Evolutionary conservation across 2,888 invertebrate genomes (phyloP).

Genomic region (Unio pictorum): DNA sequence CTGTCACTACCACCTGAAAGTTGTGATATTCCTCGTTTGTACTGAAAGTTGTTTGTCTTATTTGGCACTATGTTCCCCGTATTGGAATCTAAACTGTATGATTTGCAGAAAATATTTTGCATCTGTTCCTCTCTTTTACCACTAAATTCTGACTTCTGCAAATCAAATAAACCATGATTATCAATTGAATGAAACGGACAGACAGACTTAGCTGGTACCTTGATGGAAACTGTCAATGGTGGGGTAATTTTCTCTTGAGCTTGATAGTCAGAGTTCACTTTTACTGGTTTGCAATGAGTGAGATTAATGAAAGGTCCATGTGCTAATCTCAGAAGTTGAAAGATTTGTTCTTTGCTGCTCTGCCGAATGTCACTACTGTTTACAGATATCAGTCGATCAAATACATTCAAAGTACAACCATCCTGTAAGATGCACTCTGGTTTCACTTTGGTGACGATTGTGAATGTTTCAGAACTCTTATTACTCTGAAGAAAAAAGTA

Average conservation of each 20-base stretch:
- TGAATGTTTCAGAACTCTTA: slow-evolving; percentile 8
- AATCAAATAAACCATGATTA: too few species aligned
- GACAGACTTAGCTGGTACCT: not conserved
- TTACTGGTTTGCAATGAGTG: too few species aligned
- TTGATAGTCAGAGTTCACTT: not conserved
- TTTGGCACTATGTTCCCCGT: too few species aligned
- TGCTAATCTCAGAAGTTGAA: slow-evolving; percentile 8
- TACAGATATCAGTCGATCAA: slow-evolving; percentile 21
- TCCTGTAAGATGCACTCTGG: slow-evolving; percentile 8
- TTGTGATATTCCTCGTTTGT: too few species aligned
- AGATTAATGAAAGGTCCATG: not conserved
- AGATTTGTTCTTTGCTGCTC: slow-evolving; percentile 6
- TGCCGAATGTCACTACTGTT: slow-evolving; percentile 10
- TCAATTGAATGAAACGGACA: too few species aligned
- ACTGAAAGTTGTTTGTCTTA: too few species aligned
- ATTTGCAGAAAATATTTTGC: too few species aligned
- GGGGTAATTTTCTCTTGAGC: not conserved
- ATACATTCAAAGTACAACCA: slow-evolving; percentile 6
- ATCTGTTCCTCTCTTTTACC: too few species aligned
- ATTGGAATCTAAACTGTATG: too few species aligned
- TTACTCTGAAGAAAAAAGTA: not conserved
- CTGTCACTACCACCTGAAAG: too few species aligned
- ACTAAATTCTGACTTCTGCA: too few species aligned
- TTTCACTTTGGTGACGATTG: slow-evolving; percentile 18
- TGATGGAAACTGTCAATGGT: not conserved